Evolutionary conservation across 2,113 vertebrate species (phyloP), one percentile per base, ranked within the genome.

Genomic region (Acanthisitta chloris): DNA sequence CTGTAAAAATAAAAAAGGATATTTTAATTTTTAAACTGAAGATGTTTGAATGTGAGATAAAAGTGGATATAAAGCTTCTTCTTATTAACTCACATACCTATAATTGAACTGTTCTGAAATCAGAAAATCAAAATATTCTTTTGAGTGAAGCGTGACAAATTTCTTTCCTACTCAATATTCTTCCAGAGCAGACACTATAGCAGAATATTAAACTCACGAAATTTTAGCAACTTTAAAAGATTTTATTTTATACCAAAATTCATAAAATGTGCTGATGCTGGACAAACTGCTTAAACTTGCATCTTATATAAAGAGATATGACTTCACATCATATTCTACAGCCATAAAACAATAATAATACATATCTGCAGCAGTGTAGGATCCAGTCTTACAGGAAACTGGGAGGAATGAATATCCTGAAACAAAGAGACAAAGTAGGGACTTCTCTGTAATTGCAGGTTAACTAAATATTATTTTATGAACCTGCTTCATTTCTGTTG

Each of bases 381-480:
- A 83, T 43, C 58, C 49, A 52, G 17, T 48, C 55, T 71, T 82
- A 64, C 14, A 57, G 82, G 28, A 83, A 86, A 64, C 61, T 51
- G 79, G 20, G 76, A 87, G 48, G 96, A 88, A 62, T 10, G 3
- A 33, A 65, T 76, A 55, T 52, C 28, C 25, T 86, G 42, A 81
- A 97, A 94, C 84, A 89, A 86, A 96, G 38, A 66, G 38, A 29
- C 23, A 83, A 69, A 70, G 26, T 69, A 70, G 46, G 64, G 58
- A 86, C 62, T 71, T 82, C 25, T 76, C 20, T 92, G 8, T 80
- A 65, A 45, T 77, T 96, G 66, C 28, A 71, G 76, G 79, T 86
- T 92, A 97, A 94, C 38, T 51, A 93, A 83, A 86, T 94, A 72
- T 93, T 93, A 36, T 84, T 90, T 88, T 67, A 91, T 52, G 85